phyloP scores from a whole-genome alignment of 1,140 invertebrate species.

The Conus betulinus region DNA sequence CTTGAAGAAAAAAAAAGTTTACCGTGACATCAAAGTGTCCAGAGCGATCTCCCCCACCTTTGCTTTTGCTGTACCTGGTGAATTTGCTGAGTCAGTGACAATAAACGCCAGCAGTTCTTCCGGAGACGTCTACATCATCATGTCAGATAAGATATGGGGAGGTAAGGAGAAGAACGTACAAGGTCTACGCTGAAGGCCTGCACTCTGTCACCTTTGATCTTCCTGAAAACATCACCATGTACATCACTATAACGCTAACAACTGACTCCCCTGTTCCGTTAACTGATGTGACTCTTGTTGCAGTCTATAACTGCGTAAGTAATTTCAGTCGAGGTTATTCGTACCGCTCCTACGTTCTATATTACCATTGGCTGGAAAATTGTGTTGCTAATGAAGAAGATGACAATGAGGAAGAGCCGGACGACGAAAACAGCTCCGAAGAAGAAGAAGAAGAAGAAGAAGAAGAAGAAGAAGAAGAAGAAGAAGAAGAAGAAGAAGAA shows the following conservation, averaged over 20 bases:
- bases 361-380: background rate
- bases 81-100: background rate
- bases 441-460: background rate
- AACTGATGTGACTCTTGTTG: slow-evolving; percentile 7
- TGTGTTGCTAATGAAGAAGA: background rate
- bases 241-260: background rate
- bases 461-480: background rate
- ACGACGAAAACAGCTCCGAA: background rate
- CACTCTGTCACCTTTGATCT: background rate
- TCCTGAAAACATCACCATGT: background rate
- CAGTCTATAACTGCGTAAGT: background rate
- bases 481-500: background rate
- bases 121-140: slow-evolving; percentile 13
- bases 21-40: slow-evolving; percentile 32
- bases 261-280: background rate
- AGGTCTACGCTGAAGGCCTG: background rate
- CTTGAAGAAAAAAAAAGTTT: slow-evolving; percentile 16
- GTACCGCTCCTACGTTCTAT: too few species aligned
- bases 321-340: background rate
- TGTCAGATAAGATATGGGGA: background rate
- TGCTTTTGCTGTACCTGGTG: background rate
- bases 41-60: slow-evolving; percentile 27
- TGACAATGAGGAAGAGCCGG: background rate
- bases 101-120: slow-evolving; percentile 6
- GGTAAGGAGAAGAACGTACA: background rate